Evolutionary conservation across 2,888 invertebrate genomes (phyloP).

Genomic region (Reticulitermes lucifugus): DNA sequence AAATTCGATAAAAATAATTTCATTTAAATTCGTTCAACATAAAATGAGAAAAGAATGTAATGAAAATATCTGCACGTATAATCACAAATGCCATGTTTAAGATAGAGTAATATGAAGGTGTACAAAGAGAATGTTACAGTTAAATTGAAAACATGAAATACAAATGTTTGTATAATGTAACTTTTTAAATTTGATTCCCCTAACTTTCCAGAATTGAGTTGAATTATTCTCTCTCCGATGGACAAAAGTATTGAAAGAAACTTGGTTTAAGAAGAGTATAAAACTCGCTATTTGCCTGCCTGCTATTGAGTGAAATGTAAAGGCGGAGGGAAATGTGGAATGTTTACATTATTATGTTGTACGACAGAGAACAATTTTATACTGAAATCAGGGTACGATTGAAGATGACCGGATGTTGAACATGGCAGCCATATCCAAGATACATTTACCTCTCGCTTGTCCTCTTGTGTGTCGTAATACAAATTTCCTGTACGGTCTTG

Average conservation of each 20-base stretch:
- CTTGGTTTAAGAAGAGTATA: neutral
- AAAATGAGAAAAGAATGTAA: too few species aligned
- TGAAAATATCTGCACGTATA: too few species aligned
- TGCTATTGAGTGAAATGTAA: neutral
- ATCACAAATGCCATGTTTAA: too few species aligned
- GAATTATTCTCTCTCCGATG: neutral
- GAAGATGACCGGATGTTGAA: neutral
- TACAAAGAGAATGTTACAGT: too few species aligned
- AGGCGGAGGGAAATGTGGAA: neutral
- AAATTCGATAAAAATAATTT: too few species aligned
- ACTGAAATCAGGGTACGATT: neutral
- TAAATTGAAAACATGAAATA: too few species aligned
- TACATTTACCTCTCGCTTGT: neutral
- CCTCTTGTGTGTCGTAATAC: neutral
- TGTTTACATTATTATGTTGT: slow-evolving; percentile 9
- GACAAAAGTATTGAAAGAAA: neutral
- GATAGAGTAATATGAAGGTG: too few species aligned
- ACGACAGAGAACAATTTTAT: neutral
- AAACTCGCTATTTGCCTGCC: neutral
- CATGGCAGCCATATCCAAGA: neutral
- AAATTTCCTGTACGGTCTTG: neutral
- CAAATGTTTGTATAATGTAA: too few species aligned
- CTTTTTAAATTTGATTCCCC: too few species aligned
- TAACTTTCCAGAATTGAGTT: neutral
- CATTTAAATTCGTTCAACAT: too few species aligned